Conservation (phyloP, 1,140 invertebrate genomes). For the Bombus sylvicola region DNA sequence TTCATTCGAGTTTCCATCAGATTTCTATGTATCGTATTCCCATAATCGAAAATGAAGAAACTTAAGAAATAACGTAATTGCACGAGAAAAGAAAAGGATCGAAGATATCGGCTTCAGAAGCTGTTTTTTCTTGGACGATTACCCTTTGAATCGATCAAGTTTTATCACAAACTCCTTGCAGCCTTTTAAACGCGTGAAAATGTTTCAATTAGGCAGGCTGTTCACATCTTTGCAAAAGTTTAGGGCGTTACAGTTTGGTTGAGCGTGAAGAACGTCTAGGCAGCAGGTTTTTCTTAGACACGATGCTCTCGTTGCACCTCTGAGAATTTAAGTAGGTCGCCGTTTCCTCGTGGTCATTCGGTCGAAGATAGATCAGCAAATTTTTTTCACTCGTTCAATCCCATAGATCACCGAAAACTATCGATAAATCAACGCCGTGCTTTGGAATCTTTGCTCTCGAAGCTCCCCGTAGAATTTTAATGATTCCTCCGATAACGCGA, state of each 20-base stretch:
- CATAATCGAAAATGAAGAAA: not conserved
- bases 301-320: not conserved
- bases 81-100: not conserved
- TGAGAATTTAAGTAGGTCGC: constrained; percentile 23
- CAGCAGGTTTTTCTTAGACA: not conserved
- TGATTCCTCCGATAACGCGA: not conserved
- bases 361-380: constrained; percentile 26
- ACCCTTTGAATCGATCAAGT: not conserved
- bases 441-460: not conserved
- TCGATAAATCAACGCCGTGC: not conserved
- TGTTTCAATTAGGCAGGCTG: not conserved
- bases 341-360: constrained; percentile 16
- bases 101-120: not conserved
- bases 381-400: not conserved
- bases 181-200: not conserved
- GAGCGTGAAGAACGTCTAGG: constrained; percentile 2
- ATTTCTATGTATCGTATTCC: not conserved
- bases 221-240: not conserved
- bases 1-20: too few species aligned
- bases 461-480: not conserved
- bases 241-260: not conserved
- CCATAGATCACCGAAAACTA: constrained; percentile 10
- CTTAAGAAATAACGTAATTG: not conserved
- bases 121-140: not conserved
- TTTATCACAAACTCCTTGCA: not conserved